Base-by-base conservation (phyloP, 2,888 invertebrate genomes). In the Oscheius myriophilus region DNA sequence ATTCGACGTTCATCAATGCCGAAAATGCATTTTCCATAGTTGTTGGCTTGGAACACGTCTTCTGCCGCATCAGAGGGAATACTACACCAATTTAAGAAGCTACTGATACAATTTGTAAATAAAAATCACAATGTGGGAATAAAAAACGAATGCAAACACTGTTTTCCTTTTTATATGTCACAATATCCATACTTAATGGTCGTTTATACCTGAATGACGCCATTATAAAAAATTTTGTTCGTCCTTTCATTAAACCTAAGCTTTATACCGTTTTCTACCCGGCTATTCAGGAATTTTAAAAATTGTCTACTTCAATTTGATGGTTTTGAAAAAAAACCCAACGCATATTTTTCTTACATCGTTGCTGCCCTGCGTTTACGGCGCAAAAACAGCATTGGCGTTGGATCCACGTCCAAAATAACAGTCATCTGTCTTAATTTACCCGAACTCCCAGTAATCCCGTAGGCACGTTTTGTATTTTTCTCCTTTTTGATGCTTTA, bases 1-100 rank as follows among this genome's bases (percentile, higher is more conserved):
- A 68, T 82, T 79, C 72, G 85, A 85, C 63, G 85, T 85, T 6
- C 70, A 79, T 45, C 85, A 85, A 53, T 85, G 85, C 54, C 78
- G 85, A 26, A 84, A 83, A 54, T 85, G 85, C 70, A 76, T 85
- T 42, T 85, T 85, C 69, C 85, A 85, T 55, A 81, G 81, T 46
- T 85, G 85, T 57, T 85, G 85, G 85, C 72, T 85, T 16, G 85
- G 85, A 39, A 78, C 79, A 33, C 71, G 85, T 0, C 58, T 80
- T 18, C 71, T 85, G 9, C 83, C 82, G 11, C 72, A 79, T 53
- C 76, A 83, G 21, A 65, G 85, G 49, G 82, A 83, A 33, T 85
- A 86, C 70, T 69, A 84, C 26, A 85, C 85, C 16, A 85, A 85
- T 75, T 72, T 85, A 42, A 71, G 85, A 41, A 78, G 78, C 43